Evolutionary conservation across 1,140 invertebrate genomes (phyloP).

Genomic region (Oryctes rhinoceros): DNA sequence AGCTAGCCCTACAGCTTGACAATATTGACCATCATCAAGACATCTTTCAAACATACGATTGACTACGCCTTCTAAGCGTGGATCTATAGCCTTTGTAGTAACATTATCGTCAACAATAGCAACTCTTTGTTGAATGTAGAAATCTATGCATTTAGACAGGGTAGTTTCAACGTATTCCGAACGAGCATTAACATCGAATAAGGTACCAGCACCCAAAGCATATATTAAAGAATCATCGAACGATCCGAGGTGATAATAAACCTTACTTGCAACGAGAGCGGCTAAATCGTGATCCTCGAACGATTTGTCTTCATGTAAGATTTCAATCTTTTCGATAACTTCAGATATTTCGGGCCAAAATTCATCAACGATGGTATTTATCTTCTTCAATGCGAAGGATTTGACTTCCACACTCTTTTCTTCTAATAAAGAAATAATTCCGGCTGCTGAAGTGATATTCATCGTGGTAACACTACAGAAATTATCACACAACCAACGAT

Average conservation of each 20-base stretch:
- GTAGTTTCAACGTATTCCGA: slow-evolving; percentile 98
- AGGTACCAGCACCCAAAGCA: slow-evolving; percentile 89
- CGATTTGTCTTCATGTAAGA: slow-evolving; percentile 89
- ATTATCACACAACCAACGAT: background rate
- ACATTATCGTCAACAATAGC: slow-evolving; percentile 69
- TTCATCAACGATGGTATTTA: slow-evolving; percentile 94
- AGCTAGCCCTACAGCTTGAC: slow-evolving; percentile 93
- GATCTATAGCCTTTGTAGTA: slow-evolving; percentile 80
- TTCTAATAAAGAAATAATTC: slow-evolving; percentile 94
- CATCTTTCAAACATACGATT: slow-evolving; percentile 97
- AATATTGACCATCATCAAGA: slow-evolving; percentile 91
- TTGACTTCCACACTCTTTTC: slow-evolving; percentile 93
- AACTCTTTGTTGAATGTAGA: slow-evolving; percentile 89
- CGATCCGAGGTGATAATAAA: slow-evolving; percentile 96
- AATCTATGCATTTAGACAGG: slow-evolving; percentile 96
- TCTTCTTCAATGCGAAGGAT: slow-evolving; percentile 89
- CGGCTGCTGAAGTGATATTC: slow-evolving; percentile 66
- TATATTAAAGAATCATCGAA: slow-evolving; percentile 96
- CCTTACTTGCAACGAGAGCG: slow-evolving; percentile 97
- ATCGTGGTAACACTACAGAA: slow-evolving; percentile 14
- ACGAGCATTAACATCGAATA: slow-evolving; percentile 93
- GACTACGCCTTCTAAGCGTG: slow-evolving; percentile 91
- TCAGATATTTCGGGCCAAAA: slow-evolving; percentile 99
- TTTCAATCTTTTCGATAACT: slow-evolving; percentile 97
- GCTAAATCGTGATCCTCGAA: slow-evolving; percentile 92